Conservation (phyloP, 2,888 invertebrate species). For the Tetragnatha montana region DNA sequence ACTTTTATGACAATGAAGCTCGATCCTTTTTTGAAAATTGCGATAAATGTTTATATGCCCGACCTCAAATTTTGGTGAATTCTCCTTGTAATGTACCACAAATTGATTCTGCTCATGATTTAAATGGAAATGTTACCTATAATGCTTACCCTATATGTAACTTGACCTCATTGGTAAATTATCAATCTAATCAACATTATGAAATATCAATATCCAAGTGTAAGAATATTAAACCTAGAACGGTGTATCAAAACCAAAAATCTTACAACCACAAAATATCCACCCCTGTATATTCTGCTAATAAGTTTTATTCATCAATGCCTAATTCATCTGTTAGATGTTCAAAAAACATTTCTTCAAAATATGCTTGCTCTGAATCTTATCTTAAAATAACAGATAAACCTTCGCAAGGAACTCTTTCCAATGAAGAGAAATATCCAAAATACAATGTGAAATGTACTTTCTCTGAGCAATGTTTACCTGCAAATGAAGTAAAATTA, state of each 20-base stretch:
- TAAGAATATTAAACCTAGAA: constrained; percentile 42
- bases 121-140: constrained; percentile 52
- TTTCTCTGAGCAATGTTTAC: constrained; percentile 14
- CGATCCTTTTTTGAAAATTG: constrained; percentile 50
- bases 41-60: constrained; percentile 46
- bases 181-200: constrained; percentile 48
- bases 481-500: constrained; percentile 31
- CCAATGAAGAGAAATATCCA: constrained; percentile 38
- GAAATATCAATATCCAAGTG: constrained; percentile 48
- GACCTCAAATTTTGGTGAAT: constrained; percentile 49
- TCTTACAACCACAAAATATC: constrained; percentile 46
- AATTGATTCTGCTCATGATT: constrained; percentile 43
- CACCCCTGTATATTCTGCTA: constrained; percentile 10
- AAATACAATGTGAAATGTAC: constrained; percentile 35
- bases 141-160: constrained; percentile 43
- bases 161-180: constrained; percentile 49
- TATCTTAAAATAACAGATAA: constrained; percentile 30
- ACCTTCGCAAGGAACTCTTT: constrained; percentile 23
- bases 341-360: constrained; percentile 43
- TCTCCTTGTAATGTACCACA: background rate
- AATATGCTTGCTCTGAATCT: constrained; percentile 11
- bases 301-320: constrained; percentile 47
- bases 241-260: constrained; percentile 44
- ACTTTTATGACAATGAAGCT: constrained; percentile 43
- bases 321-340: constrained; percentile 37